Evolutionary conservation across 2,888 invertebrate genomes (phyloP).

Genomic region (Pelosia muscerda): DNA sequence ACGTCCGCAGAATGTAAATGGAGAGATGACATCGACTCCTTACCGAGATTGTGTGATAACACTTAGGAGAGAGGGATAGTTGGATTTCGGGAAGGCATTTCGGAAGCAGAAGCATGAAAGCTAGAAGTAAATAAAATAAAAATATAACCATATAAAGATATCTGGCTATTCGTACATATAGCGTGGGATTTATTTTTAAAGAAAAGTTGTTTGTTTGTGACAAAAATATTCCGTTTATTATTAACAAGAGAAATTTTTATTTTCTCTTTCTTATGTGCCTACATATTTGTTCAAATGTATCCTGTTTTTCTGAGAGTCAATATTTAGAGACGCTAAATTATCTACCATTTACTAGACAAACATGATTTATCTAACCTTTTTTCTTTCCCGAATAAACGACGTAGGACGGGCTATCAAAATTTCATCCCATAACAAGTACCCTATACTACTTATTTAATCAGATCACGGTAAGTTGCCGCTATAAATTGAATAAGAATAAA

Average conservation of each 20-base stretch:
- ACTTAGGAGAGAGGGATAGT: not conserved
- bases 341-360: constrained; percentile 21
- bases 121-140: not conserved
- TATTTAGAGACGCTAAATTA: constrained; percentile 22
- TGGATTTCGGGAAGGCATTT: not conserved
- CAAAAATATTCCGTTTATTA: not conserved
- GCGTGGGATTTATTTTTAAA: not conserved
- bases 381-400: constrained; percentile 17
- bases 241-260: constrained; percentile 13
- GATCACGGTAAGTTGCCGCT: constrained; percentile 1
- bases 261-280: constrained; percentile 16
- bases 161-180: no score
- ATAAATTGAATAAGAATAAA: constrained; percentile 4
- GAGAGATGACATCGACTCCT: not conserved
- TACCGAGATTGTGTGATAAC: not conserved
- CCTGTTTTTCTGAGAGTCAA: constrained; percentile 23
- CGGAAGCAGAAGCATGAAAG: not conserved
- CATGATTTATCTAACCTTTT: constrained; percentile 23
- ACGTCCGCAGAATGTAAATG: not conserved
- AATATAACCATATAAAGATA: not conserved
- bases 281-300: constrained; percentile 27
- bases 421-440: not conserved
- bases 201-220: not conserved
- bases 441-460: not conserved
- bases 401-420: constrained; percentile 12